phyloP scores from a whole-genome alignment of 2,888 invertebrate species.

The Philhelius pedissequus region DNA sequence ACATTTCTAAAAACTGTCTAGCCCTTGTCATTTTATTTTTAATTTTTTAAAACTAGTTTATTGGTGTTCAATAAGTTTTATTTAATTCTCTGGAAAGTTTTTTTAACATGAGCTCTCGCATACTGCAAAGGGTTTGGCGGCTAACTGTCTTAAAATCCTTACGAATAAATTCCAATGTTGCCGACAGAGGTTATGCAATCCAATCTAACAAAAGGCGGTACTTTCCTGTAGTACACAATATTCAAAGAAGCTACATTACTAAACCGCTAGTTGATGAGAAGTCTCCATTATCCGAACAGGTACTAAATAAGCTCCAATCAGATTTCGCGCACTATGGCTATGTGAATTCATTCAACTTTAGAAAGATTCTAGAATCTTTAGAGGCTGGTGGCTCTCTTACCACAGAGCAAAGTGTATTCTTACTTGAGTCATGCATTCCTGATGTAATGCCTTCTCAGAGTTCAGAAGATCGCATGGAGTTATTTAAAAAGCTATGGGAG shows the following conservation, averaged over 20 bases:
- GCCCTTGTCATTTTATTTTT: neutral
- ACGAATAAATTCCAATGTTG: neutral
- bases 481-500: slow-evolving; percentile 81
- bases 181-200: slow-evolving; percentile 34
- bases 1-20: neutral
- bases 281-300: slow-evolving; percentile 49
- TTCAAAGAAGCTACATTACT: neutral
- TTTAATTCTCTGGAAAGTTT: neutral
- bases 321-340: slow-evolving; percentile 70
- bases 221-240: neutral
- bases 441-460: slow-evolving; percentile 80
- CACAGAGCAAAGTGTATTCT: slow-evolving; percentile 72
- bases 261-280: neutral
- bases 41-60: neutral
- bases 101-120: slow-evolving; percentile 47
- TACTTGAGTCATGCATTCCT: slow-evolving; percentile 81
- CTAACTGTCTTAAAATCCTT: neutral
- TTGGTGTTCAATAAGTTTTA: neutral
- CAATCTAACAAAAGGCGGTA: neutral
- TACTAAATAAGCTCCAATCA: slow-evolving; percentile 71
- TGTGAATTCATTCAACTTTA: slow-evolving; percentile 70
- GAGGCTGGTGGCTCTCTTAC: slow-evolving; percentile 56
- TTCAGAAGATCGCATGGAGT: slow-evolving; percentile 78
- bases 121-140: slow-evolving; percentile 51
- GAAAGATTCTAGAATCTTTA: slow-evolving; percentile 71